phyloP scores from a whole-genome alignment of 2,888 invertebrate species.

The Lithophane socia region DNA sequence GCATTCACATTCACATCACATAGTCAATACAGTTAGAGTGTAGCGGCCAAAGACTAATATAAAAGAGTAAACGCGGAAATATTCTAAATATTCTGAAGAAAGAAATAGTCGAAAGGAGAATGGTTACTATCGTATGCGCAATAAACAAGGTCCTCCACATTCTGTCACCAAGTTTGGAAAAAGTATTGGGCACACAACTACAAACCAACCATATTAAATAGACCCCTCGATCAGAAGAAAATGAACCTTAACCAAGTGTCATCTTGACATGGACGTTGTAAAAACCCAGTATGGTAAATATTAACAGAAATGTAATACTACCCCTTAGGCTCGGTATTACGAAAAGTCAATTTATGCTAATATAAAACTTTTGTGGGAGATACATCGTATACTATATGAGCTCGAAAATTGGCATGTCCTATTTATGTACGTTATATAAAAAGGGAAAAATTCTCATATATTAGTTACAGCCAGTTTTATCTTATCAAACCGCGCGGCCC shows the following conservation, averaged over 20 bases:
- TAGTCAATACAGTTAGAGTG: conserved; percentile 12
- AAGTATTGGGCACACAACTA: conserved; percentile 68
- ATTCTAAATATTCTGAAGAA: conserved; percentile 53
- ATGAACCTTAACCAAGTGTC: conserved; percentile 36
- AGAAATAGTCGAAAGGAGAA: conserved; percentile 52
- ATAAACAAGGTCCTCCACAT: conserved; percentile 68
- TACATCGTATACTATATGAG: conserved; percentile 70
- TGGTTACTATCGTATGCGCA: conserved; percentile 61
- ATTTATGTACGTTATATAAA: conserved; percentile 47
- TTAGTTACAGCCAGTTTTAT: conserved; percentile 46
- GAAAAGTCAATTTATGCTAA: conserved; percentile 78
- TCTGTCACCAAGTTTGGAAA: conserved; percentile 66
- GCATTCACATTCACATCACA: conserved; percentile 21
- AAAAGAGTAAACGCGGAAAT: conserved; percentile 40
- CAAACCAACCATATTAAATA: conserved; percentile 46
- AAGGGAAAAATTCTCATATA: conserved; percentile 37
- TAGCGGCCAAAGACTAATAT: conserved; percentile 38
- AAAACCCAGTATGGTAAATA: conserved; percentile 72
- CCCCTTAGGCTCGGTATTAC: conserved; percentile 74
- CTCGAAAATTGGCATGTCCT: conserved; percentile 65
- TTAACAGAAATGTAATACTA: conserved; percentile 76
- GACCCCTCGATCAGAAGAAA: conserved; percentile 29
- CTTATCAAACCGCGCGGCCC: conserved; percentile 29
- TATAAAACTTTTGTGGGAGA: conserved; percentile 71
- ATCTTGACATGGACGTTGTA: conserved; percentile 54